Base-by-base conservation (phyloP, 2,888 invertebrate species). In the Agriopis leucophaearia region DNA sequence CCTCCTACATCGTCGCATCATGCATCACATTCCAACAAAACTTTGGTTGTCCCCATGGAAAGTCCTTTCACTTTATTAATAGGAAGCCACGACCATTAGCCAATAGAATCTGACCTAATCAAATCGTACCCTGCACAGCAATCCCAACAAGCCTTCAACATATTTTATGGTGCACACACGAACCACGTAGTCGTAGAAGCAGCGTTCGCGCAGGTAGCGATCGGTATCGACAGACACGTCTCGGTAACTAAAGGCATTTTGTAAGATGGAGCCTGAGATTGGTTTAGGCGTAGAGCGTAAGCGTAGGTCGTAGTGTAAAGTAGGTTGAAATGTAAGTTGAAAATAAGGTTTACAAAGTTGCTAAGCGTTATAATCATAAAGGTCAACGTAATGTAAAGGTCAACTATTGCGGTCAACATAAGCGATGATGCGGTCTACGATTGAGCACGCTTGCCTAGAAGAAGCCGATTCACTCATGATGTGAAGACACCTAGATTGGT, bases 131-230 rank as follows among this genome's bases (percentile, higher is more conserved):
- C 90, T 64, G 81, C 77, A 74, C 92, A 74, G 81, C 93, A 93
- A 81, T 92, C 91, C 83, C 85, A 92, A 86, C 92, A 94, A 76
- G 87, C 78, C 85, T 91, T 91, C 78, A 92, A 84, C 93, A 93
- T 93, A 44, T 54, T 62, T 80, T 83, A 81, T 76, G 74, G 68
- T 70, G 74, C 78, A 81, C 76, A 74, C 75, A 66, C 59, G 58
- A 71, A 76, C 77, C 79, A 80, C 82, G 81, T 78, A 73, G 52
- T 5, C 10, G 52, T 38, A 54, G 6, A 38, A 51, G 6, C 9
- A 42, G 58, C 64, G 64, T 51, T 58, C 61, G 59, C 67, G 67
- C 65, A 55, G 70, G 77, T 75, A 72, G 74, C 74, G 72, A 70
- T 75, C 58, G 73, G 73, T 75, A 73, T 76, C 77, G 81, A 73